Evolutionary conservation across 1,140 invertebrate species (phyloP).

Genomic region (Cotesia vestalis): DNA sequence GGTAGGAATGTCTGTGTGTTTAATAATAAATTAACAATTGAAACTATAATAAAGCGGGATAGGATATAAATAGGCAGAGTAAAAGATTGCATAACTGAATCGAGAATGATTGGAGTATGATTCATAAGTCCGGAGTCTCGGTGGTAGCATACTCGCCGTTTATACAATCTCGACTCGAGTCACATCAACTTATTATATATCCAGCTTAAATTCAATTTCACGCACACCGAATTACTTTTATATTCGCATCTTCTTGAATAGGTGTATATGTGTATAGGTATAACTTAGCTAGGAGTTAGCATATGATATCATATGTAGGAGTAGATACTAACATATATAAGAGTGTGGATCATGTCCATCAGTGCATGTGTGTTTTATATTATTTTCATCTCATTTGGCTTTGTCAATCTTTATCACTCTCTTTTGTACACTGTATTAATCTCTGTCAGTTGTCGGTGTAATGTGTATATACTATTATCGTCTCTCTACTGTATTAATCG

Average conservation of each 20-base stretch:
- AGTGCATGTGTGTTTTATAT: no score
- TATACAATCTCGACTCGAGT: conserved; percentile 31
- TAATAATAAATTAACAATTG: conserved; percentile 1
- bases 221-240: conserved; percentile 9
- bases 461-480: neutral
- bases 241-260: neutral
- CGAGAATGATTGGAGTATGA: conserved; percentile 42
- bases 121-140: conserved; percentile 40
- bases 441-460: neutral
- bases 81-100: conserved; percentile 39
- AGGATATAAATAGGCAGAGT: conserved; percentile 30
- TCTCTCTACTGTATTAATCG: neutral
- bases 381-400: conserved; percentile 8
- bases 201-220: conserved; percentile 38
- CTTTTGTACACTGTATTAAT: neutral
- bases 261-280: no score
- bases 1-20: no score
- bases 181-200: neutral
- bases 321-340: no score
- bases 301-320: no score
- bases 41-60: neutral
- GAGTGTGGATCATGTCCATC: no score
- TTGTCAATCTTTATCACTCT: neutral
- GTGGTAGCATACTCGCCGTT: conserved; percentile 8
- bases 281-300: no score